A percentile compares a stretch with the other conserved stretches of the same genome.
These are phyloP conservation scores for Hanleya hanleyi DNA, from an alignment of 2,888 invertebrate genomes.

Conservation along the genomic window DNA sequence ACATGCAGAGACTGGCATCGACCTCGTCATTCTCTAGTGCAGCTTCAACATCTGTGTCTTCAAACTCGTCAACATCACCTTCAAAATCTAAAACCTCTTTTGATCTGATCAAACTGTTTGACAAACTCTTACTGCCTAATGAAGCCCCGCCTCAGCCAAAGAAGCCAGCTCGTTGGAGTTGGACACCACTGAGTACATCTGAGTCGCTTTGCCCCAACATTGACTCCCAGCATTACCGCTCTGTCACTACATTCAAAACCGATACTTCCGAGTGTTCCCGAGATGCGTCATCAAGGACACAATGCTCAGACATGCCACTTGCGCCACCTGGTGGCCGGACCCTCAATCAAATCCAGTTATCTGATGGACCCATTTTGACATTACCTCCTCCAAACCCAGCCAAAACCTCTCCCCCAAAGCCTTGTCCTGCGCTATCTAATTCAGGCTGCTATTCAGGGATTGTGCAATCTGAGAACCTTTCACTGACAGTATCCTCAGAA, in stretches of 20 bases:
- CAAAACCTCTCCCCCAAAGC: not conserved
- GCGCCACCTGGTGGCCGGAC: too few relatives aligned
- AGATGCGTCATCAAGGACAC: too few relatives aligned
- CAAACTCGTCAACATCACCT: not conserved
- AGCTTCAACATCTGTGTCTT: not conserved
- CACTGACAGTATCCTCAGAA: not conserved
- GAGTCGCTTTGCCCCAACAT: too few relatives aligned
- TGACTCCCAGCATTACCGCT: not conserved
- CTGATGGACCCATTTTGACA: not conserved
- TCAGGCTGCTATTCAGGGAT: not conserved
- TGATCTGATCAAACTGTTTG: conserved; percentile 61
- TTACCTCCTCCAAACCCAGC: not conserved
- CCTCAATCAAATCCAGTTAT: not conserved
- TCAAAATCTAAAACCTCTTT: conserved; percentile 43
- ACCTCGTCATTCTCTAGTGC: not conserved
- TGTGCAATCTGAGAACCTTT: not conserved
- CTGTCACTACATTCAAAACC: not conserved
- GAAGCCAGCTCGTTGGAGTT: not conserved
- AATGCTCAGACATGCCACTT: too few relatives aligned
- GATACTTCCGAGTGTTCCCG: not conserved
- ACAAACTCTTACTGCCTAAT: conserved; percentile 60
- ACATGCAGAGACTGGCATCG: not conserved
- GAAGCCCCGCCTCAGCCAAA: too few relatives aligned
- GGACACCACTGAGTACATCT: not conserved
- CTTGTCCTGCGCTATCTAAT: not conserved